phyloP scores from a whole-genome alignment of 2,113 vertebrate genomes.

The Silurus glanis region DNA sequence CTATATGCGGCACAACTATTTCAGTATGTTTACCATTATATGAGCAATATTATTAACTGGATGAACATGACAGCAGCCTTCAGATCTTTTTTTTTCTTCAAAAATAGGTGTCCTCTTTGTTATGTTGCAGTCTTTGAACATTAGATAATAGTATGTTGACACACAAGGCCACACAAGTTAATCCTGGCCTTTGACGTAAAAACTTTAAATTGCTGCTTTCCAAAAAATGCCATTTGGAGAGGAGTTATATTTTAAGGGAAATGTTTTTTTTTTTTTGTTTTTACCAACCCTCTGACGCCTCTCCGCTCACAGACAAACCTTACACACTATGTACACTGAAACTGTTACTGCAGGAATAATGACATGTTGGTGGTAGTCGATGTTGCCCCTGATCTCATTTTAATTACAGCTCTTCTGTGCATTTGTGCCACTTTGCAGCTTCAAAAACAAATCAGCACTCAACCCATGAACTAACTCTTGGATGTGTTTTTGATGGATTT shows the following conservation, averaged over 20 bases:
- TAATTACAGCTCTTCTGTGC: conserved; percentile 28
- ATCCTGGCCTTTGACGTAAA: background rate
- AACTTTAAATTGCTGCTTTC: conserved; percentile 5
- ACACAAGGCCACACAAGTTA: background rate
- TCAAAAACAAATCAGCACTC: background rate
- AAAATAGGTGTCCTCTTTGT: background rate
- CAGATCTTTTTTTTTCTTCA: background rate
- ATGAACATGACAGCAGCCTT: background rate
- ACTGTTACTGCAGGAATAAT: background rate
- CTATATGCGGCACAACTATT: background rate
- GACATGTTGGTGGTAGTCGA: background rate
- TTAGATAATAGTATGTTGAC: background rate
- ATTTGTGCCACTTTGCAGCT: background rate
- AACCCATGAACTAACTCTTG: background rate
- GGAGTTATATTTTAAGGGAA: background rate
- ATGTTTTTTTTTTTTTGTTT: background rate
- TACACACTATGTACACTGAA: conserved; percentile 1
- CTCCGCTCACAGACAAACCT: conserved; percentile 2
- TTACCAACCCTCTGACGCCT: background rate
- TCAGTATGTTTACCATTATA: background rate
- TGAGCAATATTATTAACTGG: background rate
- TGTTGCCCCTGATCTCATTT: background rate
- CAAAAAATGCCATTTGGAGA: background rate
- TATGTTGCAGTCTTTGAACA: background rate
- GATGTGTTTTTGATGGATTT: background rate